Conservation (phyloP, 2,888 invertebrate genomes). For the Standfussiana lucernea region DNA sequence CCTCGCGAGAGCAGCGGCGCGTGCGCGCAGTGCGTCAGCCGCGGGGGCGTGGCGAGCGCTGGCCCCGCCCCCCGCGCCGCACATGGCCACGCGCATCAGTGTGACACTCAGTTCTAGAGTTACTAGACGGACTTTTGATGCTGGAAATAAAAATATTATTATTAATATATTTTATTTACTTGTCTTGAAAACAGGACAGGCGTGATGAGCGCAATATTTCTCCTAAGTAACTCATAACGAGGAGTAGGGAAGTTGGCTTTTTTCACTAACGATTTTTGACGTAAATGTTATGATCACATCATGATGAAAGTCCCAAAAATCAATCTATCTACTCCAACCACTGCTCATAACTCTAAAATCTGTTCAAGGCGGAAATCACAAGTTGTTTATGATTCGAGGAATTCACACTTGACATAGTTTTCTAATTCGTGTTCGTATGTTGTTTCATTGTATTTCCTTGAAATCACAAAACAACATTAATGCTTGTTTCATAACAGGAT, state of each 20-base stretch:
- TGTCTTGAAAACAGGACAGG: not conserved
- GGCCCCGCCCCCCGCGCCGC: constrained; percentile 92
- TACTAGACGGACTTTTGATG: constrained; percentile 96
- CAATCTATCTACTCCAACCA: not conserved
- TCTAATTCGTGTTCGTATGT: not conserved
- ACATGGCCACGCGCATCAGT: constrained; percentile 91
- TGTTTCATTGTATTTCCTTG: not conserved
- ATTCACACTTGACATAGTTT: not conserved
- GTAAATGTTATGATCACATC: not conserved
- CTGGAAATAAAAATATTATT: constrained; percentile 83
- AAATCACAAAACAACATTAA: not conserved
- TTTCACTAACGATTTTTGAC: not conserved
- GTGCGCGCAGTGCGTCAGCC: constrained; percentile 91
- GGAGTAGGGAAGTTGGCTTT: not conserved
- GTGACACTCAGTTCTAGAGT: constrained; percentile 97
- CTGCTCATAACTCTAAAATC: not conserved
- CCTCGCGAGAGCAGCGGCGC: constrained; percentile 95
- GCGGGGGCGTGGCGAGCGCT: constrained; percentile 90
- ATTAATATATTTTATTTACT: too few species aligned
- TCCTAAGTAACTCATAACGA: not conserved
- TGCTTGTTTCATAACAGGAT: not conserved
- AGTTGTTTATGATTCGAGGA: not conserved
- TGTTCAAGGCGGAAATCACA: not conserved
- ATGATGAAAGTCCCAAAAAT: not conserved
- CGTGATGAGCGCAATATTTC: not conserved